phyloP scores from a whole-genome alignment of 2,888 invertebrate species.

The Ecdyonurus torrentis region DNA sequence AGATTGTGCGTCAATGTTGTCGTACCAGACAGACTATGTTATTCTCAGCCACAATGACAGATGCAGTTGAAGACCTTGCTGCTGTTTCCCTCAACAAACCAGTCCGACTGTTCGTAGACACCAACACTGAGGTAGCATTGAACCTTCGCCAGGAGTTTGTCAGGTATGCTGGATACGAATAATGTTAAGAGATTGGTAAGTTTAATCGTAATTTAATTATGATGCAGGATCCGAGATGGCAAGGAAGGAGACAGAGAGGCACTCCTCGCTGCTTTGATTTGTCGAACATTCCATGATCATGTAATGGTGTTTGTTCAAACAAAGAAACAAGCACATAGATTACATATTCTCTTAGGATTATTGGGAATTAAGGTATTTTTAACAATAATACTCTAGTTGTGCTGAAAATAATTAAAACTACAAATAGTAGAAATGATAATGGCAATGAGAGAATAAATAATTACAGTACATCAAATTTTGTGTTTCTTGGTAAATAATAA shows the following conservation, averaged over 20 bases:
- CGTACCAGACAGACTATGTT: conserved; percentile 87
- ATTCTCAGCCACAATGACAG: conserved; percentile 99
- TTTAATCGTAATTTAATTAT: conserved; percentile 5
- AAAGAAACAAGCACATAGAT: conserved; percentile 83
- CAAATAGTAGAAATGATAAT: no score
- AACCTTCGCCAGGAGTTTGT: conserved; percentile 95
- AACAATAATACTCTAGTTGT: no score
- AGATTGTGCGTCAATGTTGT: conserved; percentile 85
- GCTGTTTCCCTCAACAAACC: conserved; percentile 85
- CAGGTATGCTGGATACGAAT: conserved; percentile 29
- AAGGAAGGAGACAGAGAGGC: conserved; percentile 86
- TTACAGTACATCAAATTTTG: no score
- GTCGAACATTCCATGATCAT: conserved; percentile 78
- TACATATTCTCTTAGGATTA: conserved; percentile 82
- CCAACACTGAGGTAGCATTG: conserved; percentile 87
- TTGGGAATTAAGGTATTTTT: conserved; percentile 61
- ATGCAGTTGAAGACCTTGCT: conserved; percentile 85
- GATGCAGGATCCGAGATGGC: conserved; percentile 61
- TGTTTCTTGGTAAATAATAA: no score
- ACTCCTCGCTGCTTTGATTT: conserved; percentile 62
- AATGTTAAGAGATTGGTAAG: conserved; percentile 2
- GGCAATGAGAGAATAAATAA: no score
- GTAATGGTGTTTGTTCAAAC: conserved; percentile 94
- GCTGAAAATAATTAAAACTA: no score
- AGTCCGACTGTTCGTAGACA: conserved; percentile 88